Conservation (phyloP, 2,888 invertebrate genomes). For the Tridacna crocea region DNA sequence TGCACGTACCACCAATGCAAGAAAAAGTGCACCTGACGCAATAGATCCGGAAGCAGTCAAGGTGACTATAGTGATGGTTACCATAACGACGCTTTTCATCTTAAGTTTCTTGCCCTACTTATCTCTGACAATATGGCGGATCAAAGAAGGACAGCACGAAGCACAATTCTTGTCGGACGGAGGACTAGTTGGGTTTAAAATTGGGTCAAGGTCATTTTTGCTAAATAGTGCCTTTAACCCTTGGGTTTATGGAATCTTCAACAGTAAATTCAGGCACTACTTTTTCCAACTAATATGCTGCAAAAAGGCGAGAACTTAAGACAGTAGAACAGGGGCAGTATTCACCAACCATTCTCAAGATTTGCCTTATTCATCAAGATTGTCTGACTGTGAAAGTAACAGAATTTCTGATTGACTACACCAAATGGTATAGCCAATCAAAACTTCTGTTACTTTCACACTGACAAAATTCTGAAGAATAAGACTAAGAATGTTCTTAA, state of each 20-base stretch:
- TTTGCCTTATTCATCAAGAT: too few relatives aligned
- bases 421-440: too few relatives aligned
- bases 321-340: too few relatives aligned
- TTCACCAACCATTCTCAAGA: too few relatives aligned
- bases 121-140: constrained; percentile 44
- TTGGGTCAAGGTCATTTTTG: constrained; percentile 51
- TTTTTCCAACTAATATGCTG: constrained; percentile 23
- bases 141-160: constrained; percentile 46
- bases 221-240: constrained; percentile 54
- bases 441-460: too few relatives aligned
- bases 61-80: constrained; percentile 52
- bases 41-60: constrained; percentile 37
- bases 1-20: background rate
- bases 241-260: constrained; percentile 56
- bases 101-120: constrained; percentile 62
- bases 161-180: constrained; percentile 47
- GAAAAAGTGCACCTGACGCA: background rate
- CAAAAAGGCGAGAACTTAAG: background rate
- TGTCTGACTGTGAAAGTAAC: too few relatives aligned
- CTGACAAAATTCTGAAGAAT: too few relatives aligned
- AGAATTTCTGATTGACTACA: too few relatives aligned
- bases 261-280: constrained; percentile 43
- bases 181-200: constrained; percentile 49
- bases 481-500: too few relatives aligned
- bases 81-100: constrained; percentile 58